phyloP scores from a whole-genome alignment of 2,113 vertebrate genomes.

The Pipra filicauda region DNA sequence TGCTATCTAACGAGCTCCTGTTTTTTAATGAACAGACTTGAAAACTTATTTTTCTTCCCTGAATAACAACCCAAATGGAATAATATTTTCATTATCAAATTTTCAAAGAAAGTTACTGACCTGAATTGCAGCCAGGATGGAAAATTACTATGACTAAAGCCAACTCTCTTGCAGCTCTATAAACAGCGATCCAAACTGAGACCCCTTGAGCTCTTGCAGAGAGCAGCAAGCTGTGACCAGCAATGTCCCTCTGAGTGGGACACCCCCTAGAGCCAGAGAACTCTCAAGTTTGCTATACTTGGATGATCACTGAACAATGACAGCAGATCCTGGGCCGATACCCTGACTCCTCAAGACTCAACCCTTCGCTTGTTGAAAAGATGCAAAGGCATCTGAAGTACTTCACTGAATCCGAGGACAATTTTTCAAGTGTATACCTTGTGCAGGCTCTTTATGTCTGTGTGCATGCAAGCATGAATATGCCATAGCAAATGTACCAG shows the following conservation, averaged over 20 bases:
- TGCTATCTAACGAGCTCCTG: not conserved
- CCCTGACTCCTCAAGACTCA: not conserved
- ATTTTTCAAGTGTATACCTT: not conserved
- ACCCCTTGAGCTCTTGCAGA: not conserved
- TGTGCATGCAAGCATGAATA: not conserved
- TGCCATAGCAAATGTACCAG: not conserved
- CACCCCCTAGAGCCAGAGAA: not conserved
- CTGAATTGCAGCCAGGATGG: not conserved
- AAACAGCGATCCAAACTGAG: not conserved
- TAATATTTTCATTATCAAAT: not conserved
- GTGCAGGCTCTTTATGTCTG: not conserved
- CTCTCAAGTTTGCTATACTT: not conserved
- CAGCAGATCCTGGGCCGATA: rapidly evolving
- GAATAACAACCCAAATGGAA: not conserved
- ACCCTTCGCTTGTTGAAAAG: not conserved
- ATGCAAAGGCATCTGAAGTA: not conserved
- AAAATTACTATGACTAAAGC: not conserved
- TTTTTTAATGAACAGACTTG: not conserved
- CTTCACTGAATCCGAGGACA: not conserved
- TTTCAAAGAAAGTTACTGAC: not conserved
- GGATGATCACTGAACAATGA: not conserved
- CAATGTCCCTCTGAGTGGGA: not conserved
- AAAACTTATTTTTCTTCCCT: not conserved
- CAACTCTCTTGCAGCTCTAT: not conserved
- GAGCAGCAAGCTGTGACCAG: not conserved